These are phyloP conservation scores for Thaumetopoea pityocampa DNA, from an alignment of 1,140 invertebrate species.

Conservation along the genomic window DNA sequence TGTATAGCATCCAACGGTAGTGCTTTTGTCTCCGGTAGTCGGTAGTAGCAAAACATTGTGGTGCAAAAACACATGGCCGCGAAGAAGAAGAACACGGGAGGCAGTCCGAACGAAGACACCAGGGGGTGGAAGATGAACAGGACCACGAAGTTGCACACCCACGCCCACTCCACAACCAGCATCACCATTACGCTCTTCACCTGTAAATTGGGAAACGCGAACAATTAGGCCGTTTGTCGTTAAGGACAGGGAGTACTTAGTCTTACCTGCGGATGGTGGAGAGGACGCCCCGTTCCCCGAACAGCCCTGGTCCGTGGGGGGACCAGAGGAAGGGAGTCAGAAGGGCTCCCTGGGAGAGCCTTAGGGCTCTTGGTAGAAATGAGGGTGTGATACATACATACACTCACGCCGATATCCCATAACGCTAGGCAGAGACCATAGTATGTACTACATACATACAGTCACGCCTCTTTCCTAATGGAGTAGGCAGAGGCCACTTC, in stretches of 20 bases:
- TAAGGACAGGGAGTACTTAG: not conserved
- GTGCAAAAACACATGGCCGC: conserved; percentile 60
- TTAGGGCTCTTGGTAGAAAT: too few species aligned
- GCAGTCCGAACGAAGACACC: conserved; percentile 63
- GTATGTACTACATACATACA: too few species aligned
- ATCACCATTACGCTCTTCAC: conserved; percentile 35
- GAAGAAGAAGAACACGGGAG: conserved; percentile 72
- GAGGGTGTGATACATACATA: too few species aligned
- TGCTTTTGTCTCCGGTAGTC: conserved; percentile 83
- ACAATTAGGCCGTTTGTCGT: not conserved
- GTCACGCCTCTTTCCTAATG: too few species aligned
- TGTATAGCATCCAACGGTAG: conserved; percentile 79
- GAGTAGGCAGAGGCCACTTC: too few species aligned
- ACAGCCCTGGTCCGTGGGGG: too few species aligned
- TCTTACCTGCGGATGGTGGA: not conserved
- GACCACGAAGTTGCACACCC: conserved; percentile 33
- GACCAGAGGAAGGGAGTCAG: too few species aligned
- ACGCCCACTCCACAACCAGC: conserved; percentile 32
- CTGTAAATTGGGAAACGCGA: conserved; percentile 19
- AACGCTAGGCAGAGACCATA: too few species aligned
- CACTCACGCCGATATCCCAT: too few species aligned
- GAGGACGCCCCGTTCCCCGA: too few species aligned
- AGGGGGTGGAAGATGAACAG: conserved; percentile 53
- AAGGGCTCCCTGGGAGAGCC: too few species aligned
- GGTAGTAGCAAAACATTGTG: conserved; percentile 68